A percentile compares a stretch with the other conserved stretches of the same genome.
These are phyloP conservation scores for Morone saxatilis DNA, from an alignment of 2,113 vertebrate genomes.

Conservation along the genomic window DNA sequence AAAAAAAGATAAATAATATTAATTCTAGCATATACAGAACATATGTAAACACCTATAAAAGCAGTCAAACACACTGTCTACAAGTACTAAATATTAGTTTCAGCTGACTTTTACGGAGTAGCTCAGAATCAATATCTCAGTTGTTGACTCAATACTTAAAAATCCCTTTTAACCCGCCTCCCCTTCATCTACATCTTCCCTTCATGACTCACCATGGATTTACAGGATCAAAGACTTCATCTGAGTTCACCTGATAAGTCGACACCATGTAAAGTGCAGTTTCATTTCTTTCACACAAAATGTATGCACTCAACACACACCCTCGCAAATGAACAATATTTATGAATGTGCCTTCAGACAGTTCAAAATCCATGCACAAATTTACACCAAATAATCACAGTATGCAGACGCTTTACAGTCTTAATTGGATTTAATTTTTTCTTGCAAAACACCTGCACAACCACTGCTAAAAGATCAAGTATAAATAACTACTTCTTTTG, in stretches of 20 bases:
- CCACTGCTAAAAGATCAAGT: conserved; percentile 44
- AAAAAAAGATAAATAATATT: neutral
- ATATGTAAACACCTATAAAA: neutral
- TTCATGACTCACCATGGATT: conserved; percentile 40
- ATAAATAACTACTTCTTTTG: conserved; percentile 31
- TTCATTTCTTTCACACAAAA: neutral
- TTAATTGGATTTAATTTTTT: conserved; percentile 8
- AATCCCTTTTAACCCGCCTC: conserved; percentile 33
- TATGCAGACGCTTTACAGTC: conserved; percentile 2
- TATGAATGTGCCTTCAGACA: conserved; percentile 8
- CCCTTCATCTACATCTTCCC: conserved; percentile 31
- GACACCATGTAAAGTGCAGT: neutral
- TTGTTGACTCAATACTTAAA: conserved; percentile 31
- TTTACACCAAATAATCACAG: conserved; percentile 22
- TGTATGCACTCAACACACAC: neutral
- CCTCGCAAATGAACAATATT: neutral
- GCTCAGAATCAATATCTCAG: conserved; percentile 34
- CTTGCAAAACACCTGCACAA: neutral
- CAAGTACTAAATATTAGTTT: conserved; percentile 6
- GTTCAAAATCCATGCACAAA: conserved; percentile 9
- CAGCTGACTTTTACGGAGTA: conserved; percentile 1
- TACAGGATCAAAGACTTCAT: conserved; percentile 39
- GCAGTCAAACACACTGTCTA: neutral
- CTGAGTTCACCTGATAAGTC: conserved; percentile 38
- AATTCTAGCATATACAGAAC: neutral